Evolutionary conservation across 2,888 invertebrate genomes (phyloP), one percentile per base, ranked within the genome.

Genomic region (Halictus ligatus): DNA sequence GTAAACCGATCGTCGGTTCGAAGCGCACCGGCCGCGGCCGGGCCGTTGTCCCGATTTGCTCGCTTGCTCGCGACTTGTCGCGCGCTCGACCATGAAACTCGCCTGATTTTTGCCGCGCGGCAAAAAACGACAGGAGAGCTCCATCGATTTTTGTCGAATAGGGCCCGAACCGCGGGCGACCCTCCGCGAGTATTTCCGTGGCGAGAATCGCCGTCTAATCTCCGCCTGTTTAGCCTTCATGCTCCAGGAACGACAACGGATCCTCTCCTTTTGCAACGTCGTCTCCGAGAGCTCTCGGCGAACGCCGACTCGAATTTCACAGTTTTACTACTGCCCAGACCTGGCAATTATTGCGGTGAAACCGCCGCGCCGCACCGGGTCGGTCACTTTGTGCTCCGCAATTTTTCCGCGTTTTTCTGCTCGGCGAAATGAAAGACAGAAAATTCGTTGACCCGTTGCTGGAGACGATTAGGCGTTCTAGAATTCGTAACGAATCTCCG

Each of bases 41-140:
- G 35, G 35, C 35, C 81, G 88, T 89, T 88, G 87, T 91, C 69
- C 87, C 89, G 89, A 85, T 89, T 89, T 88, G 86, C 85, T 84
- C 81, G 85, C 87, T 83, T 81, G 81, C 86, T 84, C 85, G 86
- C 89, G 84, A 87, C 82, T 86, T 86, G 88, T 81, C 85, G 54
- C 80, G 88, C 91, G 81, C 75, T 87, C 91, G 91, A 91, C 88
- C 91, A 87, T 91, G 91, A 91, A 91, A 89, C 87, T 88, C 88
- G 83, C 79, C 71, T 3, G 35, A 91, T 90, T 91, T 91, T 90
- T 92, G 84, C 83, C 12, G 58, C n/a, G 73, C 10, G 60, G n/a
- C 46, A 90, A 90, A 90, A 90, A 90, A 18, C 78, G 71, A 58
- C 4, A 5, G n/a, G 5, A 67, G 60, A 35, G 35, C 35, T 40